phyloP scores from a whole-genome alignment of 2,113 vertebrate genomes.

The Scortum barcoo region DNA sequence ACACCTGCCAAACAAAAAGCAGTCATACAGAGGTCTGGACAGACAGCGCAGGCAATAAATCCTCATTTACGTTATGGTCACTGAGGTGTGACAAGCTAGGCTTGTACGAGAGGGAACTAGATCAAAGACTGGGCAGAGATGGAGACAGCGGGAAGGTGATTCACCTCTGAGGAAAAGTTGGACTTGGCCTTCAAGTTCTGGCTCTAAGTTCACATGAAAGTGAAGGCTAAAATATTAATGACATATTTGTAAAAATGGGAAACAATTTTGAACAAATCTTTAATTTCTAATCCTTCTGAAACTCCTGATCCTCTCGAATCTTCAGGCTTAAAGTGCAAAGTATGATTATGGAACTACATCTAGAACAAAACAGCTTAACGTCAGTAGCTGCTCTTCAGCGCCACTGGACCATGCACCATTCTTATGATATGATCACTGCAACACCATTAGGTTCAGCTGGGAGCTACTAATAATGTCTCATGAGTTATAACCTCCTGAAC shows the following conservation, averaged over 20 bases:
- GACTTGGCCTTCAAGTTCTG: conserved; percentile 50
- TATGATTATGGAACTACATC: not conserved
- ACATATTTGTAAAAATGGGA: conserved; percentile 12
- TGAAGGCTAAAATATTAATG: conserved; percentile 14
- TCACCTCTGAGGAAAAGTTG: conserved; percentile 49
- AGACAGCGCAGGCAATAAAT: conserved; percentile 72
- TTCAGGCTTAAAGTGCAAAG: not conserved
- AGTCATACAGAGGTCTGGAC: conserved; percentile 47
- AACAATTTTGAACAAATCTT: conserved; percentile 7
- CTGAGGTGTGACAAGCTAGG: conserved; percentile 74
- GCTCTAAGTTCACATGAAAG: conserved; percentile 32
- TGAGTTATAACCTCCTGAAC: not conserved
- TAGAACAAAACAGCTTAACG: not conserved
- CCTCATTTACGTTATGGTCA: conserved; percentile 74
- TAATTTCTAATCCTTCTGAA: conserved; percentile 26
- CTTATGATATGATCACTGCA: not conserved
- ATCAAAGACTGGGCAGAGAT: conserved; percentile 72
- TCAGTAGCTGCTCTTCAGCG: conserved; percentile 6
- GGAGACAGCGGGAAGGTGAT: conserved; percentile 45
- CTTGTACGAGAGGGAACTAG: conserved; percentile 53
- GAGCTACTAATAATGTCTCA: not conserved
- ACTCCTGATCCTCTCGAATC: not conserved
- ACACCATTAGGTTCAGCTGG: not conserved
- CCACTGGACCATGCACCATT: not conserved
- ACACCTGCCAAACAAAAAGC: conserved; percentile 65